phyloP scores from a whole-genome alignment of 2,113 vertebrate genomes.

The Podocnemis expansa region DNA sequence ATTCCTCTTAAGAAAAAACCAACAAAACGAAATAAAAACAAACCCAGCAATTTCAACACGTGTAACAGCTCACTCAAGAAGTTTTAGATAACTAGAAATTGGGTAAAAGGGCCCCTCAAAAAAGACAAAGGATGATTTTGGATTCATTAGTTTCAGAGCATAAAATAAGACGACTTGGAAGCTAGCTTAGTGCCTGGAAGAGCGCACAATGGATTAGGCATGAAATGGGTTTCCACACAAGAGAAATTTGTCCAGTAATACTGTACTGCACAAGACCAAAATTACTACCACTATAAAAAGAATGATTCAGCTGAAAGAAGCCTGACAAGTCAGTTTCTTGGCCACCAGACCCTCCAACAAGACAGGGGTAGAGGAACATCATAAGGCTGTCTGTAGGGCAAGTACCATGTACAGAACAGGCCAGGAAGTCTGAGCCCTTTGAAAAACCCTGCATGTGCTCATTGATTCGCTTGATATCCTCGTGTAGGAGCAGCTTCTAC shows the following conservation, averaged over 20 bases:
- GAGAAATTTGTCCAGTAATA: rapidly evolving
- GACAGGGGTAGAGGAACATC: not conserved
- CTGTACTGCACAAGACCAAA: not conserved
- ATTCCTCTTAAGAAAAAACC: too few relatives aligned
- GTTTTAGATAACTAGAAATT: rapidly evolving
- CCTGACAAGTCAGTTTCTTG: not conserved
- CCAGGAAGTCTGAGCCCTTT: not conserved
- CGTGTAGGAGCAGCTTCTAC: not conserved
- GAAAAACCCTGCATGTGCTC: not conserved
- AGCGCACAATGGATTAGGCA: rapidly evolving
- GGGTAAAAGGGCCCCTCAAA: not conserved
- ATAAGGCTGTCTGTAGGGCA: not conserved
- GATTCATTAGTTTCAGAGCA: not conserved
- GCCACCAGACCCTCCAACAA: rapidly evolving
- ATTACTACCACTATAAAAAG: rapidly evolving
- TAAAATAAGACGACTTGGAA: not conserved
- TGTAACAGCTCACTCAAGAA: not conserved
- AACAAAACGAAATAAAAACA: too few relatives aligned
- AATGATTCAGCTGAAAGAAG: not conserved
- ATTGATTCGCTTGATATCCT: not conserved
- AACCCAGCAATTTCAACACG: not conserved
- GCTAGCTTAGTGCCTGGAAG: not conserved
- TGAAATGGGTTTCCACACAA: not conserved
- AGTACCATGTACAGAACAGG: rapidly evolving
- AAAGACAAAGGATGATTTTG: not conserved